Percentiles rank a stretch among this genome's conserved stretches.
Conservation (phyloP, 2,888 invertebrate species). For the Epinotia demarniana region DNA sequence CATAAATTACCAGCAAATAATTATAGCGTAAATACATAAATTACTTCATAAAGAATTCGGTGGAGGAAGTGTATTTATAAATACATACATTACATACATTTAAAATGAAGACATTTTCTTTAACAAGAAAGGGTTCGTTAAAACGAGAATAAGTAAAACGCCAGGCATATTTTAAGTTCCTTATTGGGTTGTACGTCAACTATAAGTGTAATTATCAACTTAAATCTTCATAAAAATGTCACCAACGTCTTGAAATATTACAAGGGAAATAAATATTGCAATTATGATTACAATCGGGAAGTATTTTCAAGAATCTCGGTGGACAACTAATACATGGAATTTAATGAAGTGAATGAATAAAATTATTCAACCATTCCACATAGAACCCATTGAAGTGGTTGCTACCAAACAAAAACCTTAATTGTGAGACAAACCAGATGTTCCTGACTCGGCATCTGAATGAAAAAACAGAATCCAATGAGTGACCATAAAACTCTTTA, state of each 20-base stretch:
- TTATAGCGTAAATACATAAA: conserved; percentile 1
- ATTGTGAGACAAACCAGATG: too few relatives aligned
- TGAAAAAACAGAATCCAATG: too few relatives aligned
- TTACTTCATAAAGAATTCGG: background rate
- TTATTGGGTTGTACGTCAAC: conserved; percentile 28
- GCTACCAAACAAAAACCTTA: too few relatives aligned
- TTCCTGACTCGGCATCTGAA: too few relatives aligned
- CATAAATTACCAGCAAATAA: conserved; percentile 1
- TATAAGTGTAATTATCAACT: conserved; percentile 4
- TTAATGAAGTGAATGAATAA: background rate
- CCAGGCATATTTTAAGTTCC: conserved; percentile 9
- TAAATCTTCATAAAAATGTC: conserved; percentile 33
- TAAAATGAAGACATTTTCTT: too few relatives aligned
- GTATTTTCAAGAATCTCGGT: conserved; percentile 24
- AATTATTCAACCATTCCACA: background rate
- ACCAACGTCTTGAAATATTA: conserved; percentile 23
- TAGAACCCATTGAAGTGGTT: background rate
- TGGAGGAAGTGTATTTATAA: background rate
- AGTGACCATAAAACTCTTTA: too few relatives aligned
- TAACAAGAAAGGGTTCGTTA: background rate
- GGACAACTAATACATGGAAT: background rate
- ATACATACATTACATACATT: background rate
- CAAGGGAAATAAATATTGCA: conserved; percentile 16
- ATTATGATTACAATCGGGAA: conserved; percentile 37
- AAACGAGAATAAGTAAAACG: conserved; percentile 1